Percentiles rank a stretch among this genome's conserved stretches.
phyloP scores from a whole-genome alignment of 2,797 vertebrate genomes.

The Myotis daubentonii region DNA sequence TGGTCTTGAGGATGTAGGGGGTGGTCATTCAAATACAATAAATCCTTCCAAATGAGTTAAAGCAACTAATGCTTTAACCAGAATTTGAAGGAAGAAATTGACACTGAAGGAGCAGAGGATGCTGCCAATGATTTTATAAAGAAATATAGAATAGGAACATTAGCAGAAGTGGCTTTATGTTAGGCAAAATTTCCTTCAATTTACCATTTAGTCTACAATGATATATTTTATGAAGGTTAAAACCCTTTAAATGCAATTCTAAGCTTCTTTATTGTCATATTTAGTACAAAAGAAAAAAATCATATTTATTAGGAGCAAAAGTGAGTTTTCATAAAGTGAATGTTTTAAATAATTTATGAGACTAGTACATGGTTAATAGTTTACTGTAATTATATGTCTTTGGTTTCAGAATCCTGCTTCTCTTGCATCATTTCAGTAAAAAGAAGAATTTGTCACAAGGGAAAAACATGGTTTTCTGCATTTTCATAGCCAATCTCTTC shows the following conservation, averaged over 20 bases:
- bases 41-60: constrained; percentile 56
- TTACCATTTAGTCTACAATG: constrained; percentile 59
- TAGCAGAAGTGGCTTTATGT: constrained; percentile 63
- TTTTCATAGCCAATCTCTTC: constrained; percentile 75
- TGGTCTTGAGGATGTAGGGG: not conserved
- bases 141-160: constrained; percentile 27
- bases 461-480: constrained; percentile 64
- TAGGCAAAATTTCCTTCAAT: constrained; percentile 59
- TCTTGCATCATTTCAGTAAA: constrained; percentile 63
- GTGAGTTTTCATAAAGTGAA: constrained; percentile 34
- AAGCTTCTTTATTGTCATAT: constrained; percentile 44
- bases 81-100: not conserved
- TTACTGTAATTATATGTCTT: constrained; percentile 59
- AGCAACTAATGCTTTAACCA: constrained; percentile 56
- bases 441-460: constrained; percentile 63
- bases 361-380: constrained; percentile 53
- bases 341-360: constrained; percentile 76
- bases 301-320: constrained; percentile 26
- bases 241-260: constrained; percentile 60
- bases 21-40: not conserved
- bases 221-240: constrained; percentile 68
- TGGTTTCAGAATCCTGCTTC: constrained; percentile 67
- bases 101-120: not conserved
- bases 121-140: constrained; percentile 3
- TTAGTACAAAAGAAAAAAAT: constrained; percentile 37